Conservation (phyloP, 2,113 vertebrate genomes). For the Daphoenositta chrysoptera region DNA sequence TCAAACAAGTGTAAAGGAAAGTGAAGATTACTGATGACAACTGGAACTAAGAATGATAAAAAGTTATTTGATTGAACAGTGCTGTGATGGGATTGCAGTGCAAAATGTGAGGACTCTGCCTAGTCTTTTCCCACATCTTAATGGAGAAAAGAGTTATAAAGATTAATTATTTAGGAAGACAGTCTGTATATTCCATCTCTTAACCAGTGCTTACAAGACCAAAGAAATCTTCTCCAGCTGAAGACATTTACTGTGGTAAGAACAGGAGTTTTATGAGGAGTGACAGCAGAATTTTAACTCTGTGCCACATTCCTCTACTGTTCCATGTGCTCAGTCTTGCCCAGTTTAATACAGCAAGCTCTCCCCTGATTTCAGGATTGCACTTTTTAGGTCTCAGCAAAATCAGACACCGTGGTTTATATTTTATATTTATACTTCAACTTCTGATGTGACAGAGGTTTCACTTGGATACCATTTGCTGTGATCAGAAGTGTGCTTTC, state of each 20-base stretch:
- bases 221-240: not conserved
- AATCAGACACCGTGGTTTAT: not conserved
- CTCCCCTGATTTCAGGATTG: not conserved
- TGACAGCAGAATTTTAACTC: not conserved
- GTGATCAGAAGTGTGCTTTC: not conserved
- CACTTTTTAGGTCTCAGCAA: not conserved
- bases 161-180: conserved; percentile 6
- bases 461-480: not conserved
- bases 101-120: not conserved
- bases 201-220: not conserved
- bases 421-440: not conserved
- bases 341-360: not conserved
- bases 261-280: not conserved
- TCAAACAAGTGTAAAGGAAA: not conserved
- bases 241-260: not conserved
- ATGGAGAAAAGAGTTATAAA: not conserved
- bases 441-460: not conserved
- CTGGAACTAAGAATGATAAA: not conserved
- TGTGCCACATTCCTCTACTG: not conserved
- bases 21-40: not conserved
- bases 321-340: not conserved
- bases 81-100: not conserved
- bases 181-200: not conserved
- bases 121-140: not conserved
- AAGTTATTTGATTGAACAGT: not conserved